Evolutionary conservation across 2,888 invertebrate genomes (phyloP).

Genomic region (Cheilosia soror): DNA sequence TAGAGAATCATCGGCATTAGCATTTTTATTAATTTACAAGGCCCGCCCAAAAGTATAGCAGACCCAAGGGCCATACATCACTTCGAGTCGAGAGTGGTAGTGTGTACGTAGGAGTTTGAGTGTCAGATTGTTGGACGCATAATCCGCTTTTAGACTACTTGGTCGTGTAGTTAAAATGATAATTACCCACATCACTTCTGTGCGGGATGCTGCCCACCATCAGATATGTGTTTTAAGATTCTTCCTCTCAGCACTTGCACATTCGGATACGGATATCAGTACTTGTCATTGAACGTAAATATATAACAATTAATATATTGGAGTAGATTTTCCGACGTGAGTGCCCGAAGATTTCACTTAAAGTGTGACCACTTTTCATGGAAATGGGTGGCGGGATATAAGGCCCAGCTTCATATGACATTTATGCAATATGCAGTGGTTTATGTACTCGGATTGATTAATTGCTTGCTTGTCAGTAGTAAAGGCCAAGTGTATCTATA

Average conservation of each 20-base stretch:
- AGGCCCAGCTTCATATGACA: conserved; percentile 1
- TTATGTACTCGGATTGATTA: conserved; percentile 45
- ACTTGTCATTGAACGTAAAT: conserved; percentile 25
- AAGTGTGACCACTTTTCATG: conserved; percentile 9
- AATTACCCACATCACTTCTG: conserved; percentile 48
- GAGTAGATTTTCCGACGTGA: neutral
- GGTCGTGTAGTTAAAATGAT: conserved; percentile 44
- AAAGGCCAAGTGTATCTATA: neutral
- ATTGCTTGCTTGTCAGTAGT: conserved; percentile 22
- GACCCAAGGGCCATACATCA: neutral
- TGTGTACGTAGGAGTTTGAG: conserved; percentile 15
- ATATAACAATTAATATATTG: conserved; percentile 36
- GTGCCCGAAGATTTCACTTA: neutral
- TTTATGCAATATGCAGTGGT: conserved; percentile 42
- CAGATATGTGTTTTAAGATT: neutral
- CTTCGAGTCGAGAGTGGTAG: neutral
- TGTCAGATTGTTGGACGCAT: conserved; percentile 22
- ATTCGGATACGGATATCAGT: neutral
- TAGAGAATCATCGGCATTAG: conserved; percentile 27
- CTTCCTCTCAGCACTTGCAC: neutral
- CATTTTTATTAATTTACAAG: conserved; percentile 33
- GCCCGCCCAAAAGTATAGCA: conserved; percentile 8
- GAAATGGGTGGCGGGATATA: conserved; percentile 4
- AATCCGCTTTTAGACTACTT: neutral
- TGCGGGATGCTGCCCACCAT: conserved; percentile 1